These are phyloP conservation scores for Amblyraja radiata DNA, from an alignment of 2,797 vertebrate species.

Conservation along the genomic window DNA sequence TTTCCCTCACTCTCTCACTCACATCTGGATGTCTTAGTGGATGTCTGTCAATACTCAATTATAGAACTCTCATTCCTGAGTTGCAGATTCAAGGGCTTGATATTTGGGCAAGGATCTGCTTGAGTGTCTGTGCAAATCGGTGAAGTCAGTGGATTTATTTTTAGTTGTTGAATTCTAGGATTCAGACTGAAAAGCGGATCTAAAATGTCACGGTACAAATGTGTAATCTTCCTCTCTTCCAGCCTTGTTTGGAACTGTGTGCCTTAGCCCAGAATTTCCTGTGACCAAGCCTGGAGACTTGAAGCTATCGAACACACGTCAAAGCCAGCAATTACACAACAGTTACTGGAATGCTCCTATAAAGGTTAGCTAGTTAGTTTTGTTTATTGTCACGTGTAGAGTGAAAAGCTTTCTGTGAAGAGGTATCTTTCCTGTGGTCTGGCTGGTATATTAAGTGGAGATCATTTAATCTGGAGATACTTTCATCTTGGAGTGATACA, in stretches of 20 bases:
- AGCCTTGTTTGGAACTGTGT: slow-evolving; percentile 49
- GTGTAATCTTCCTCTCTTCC: background rate
- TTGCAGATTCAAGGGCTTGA: background rate
- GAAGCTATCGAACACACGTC: background rate
- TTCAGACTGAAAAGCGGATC: background rate
- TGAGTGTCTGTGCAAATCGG: background rate
- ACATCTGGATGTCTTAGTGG: background rate
- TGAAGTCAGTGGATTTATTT: background rate
- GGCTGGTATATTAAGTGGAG: too few species aligned
- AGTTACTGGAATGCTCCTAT: background rate
- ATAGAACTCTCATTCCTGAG: background rate
- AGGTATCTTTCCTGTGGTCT: too few species aligned
- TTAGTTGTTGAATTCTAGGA: background rate
- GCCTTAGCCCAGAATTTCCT: slow-evolving; percentile 37
- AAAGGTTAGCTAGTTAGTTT: background rate
- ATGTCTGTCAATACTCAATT: background rate
- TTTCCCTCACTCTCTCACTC: background rate
- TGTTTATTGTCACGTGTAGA: too few species aligned
- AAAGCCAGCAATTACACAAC: background rate
- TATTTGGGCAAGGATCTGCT: background rate
- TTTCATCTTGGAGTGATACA: too few species aligned
- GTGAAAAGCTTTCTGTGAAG: too few species aligned
- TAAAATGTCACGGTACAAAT: background rate
- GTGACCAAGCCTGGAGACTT: background rate
- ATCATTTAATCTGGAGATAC: too few species aligned